A percentile compares a stretch with the other conserved stretches of the same genome.
Conservation (phyloP, 2,113 vertebrate genomes). For the Uria lomvia region DNA sequence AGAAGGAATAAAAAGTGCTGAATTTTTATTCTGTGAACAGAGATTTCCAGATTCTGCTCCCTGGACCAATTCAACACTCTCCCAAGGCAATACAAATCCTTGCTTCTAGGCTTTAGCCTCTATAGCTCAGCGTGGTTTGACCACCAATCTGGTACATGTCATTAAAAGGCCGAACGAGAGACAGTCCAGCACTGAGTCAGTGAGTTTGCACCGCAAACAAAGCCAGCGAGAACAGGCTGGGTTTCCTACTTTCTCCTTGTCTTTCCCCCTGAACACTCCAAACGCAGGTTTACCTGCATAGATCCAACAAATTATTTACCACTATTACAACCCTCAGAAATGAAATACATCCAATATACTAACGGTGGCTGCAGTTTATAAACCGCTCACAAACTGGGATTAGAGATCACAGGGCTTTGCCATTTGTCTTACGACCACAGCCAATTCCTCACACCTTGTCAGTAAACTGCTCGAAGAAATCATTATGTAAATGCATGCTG, state of each 20-base stretch:
- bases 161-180: background rate
- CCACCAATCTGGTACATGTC: no score
- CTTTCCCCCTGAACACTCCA: background rate
- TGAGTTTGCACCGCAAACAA: no score
- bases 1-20: background rate
- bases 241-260: background rate
- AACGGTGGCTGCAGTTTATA: background rate
- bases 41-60: background rate
- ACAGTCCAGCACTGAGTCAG: background rate
- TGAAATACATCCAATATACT: background rate
- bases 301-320: background rate
- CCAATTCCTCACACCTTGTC: background rate
- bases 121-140: background rate
- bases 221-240: no score
- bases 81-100: background rate
- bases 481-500: background rate
- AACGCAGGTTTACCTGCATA: background rate
- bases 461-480: background rate
- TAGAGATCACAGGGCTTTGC: background rate
- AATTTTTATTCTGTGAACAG: background rate
- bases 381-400: background rate
- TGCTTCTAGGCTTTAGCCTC: background rate
- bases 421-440: background rate
- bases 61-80: no score
- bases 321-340: background rate